Base-by-base conservation (phyloP, 53 echinoderm and acorn worm genomes). In the Echinarachnius parma region DNA sequence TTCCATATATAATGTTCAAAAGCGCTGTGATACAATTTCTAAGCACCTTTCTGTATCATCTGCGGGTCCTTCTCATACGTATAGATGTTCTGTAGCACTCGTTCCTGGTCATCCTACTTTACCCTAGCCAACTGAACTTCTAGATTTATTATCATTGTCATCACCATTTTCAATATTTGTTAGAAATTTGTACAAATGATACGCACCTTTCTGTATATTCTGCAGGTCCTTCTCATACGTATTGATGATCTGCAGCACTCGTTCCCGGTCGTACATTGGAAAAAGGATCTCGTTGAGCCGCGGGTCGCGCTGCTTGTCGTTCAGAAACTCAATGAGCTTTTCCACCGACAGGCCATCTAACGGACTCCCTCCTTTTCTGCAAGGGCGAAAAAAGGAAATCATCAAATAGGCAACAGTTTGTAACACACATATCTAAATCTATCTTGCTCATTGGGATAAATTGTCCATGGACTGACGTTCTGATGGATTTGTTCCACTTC, bases 261-360 rank as follows among this genome's bases (percentile, higher is more conserved):
- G 61, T 27, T 78, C 74, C 21, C 79, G 75, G 55, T 88, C 84
- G 50, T 79, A 88, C 77, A 92, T 85, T 23, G 96, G 98, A 69
- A 91, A 98, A 66, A 98, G 91, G 61, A 98, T 98, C 75, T 98
- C 98, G 37, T 98, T 98, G 22, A 92, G 80, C 39, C 91, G 59
- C 5, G 98, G 91, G 50, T 92, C 98, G 46, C 98, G 33, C 60
- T 92, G 91, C 45, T 77, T 83, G 46, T 87, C 91, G 5, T 91
- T 98, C 52, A 88, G 68, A 57, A 98, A 98, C 28, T 91, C 85
- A 4, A 98, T 91, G 29, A 98, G 79, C 44, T 92, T 76, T 15
- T 65, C 75, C 49, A 98, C 83, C 11, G 91, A 87, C 49, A 98
- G 60, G 25, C 98, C 98, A 27, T 91, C 91, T 18, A 64, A 66